Evolutionary conservation across 2,888 invertebrate species (phyloP), one percentile per base, ranked within the genome.

Genomic region (Cerastis leucographa): DNA sequence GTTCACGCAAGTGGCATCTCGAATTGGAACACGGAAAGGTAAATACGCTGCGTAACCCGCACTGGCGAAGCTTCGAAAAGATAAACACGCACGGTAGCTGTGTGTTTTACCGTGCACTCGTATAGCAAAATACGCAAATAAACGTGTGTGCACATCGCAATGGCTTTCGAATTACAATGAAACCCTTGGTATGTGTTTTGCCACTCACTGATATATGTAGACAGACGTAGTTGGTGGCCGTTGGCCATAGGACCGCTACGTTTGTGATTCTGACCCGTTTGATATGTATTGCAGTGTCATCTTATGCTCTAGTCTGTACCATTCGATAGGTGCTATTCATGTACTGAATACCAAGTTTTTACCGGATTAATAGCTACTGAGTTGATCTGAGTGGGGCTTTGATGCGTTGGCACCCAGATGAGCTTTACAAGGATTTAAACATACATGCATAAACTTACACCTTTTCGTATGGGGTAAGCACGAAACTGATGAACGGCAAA

Each of bases 141-240:
- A 64, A 64, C n/a, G 64, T 64, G 64, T 62, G 62, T 64, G 42
- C n/a, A 42, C 17, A n/a, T 64, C 62, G 62, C 62, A 62, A 64
- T 64, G n/a, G 17, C 42, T 64, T 42, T 42, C 42, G 64, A 64
- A 64, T 42, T 42, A 42, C 64, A 42, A n/a, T n/a, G 42, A 64
- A 64, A 42, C 6, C 35, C 42, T 42, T n/a, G 22, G 22, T n/a
- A n/a, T 64, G 64, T 64, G 64, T 42, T 64, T 42, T 42, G n/a
- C 42, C 42, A 64, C 59, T 29, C 42, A 64, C n/a, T 42, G 7
- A 14, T n/a, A 42, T 29, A 59, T 19, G n/a, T 64, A 40, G 40
- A 17, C 42, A 14, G 8, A 64, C 42, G n/a, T 17, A 17, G n/a
- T n/a, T 9, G 64, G 64, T 64, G 42, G 42, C 40, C 17, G 25